A percentile compares a stretch with the other conserved stretches of the same genome.
phyloP scores from a whole-genome alignment of 2,797 vertebrate species.

The Macrochelys suwanniensis region DNA sequence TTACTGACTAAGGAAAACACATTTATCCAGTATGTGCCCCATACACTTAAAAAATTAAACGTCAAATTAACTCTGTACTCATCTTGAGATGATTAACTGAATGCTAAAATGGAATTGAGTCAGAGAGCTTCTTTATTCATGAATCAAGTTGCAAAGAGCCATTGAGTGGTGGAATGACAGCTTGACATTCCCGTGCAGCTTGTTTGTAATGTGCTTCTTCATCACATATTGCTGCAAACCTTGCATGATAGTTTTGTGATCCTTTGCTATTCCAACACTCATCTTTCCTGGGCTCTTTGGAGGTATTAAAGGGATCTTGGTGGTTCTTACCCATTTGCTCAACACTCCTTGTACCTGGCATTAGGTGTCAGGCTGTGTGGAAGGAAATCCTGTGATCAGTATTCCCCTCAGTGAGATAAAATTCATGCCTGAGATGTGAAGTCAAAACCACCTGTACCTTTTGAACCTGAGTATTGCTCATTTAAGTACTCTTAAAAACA shows the following conservation, averaged over 20 bases:
- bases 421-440: neutral
- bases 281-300: neutral
- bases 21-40: neutral
- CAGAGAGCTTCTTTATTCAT: neutral
- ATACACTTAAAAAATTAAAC: neutral
- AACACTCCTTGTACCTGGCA: neutral
- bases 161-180: neutral
- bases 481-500: neutral
- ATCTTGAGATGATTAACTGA: neutral
- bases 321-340: neutral
- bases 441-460: slow-evolving; percentile 34
- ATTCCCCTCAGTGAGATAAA: neutral
- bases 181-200: neutral
- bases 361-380: neutral
- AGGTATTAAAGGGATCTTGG: neutral
- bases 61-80: neutral
- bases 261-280: neutral
- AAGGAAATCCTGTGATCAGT: neutral
- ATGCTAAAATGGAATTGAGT: neutral
- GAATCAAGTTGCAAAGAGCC: neutral
- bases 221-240: neutral
- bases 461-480: neutral
- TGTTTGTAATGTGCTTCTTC: neutral
- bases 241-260: neutral
- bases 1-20: neutral